Evolutionary conservation across 2,797 vertebrate species (phyloP).

Genomic region (Cossypha niveicapilla): DNA sequence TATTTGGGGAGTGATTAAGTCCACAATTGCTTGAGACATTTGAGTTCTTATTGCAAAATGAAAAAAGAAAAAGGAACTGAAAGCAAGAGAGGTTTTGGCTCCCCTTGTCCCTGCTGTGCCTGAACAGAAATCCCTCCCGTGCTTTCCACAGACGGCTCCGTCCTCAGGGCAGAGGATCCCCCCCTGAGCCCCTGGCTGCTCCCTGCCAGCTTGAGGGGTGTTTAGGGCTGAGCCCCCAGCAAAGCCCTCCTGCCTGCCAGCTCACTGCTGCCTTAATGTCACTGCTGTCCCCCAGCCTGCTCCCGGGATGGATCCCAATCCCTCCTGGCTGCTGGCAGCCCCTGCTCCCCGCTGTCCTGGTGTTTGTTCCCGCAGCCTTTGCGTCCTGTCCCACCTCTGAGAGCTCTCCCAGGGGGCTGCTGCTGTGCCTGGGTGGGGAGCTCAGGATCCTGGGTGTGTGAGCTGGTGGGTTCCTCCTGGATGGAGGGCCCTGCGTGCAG

Average conservation of each 20-base stretch:
- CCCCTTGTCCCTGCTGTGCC: not conserved
- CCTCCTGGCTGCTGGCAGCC: not conserved
- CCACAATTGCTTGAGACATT: slow-evolving; percentile 51
- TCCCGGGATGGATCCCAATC: not conserved
- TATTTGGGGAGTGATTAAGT: slow-evolving; percentile 42
- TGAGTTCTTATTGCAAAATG: slow-evolving; percentile 30
- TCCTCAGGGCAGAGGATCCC: not conserved
- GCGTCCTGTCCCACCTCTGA: not conserved
- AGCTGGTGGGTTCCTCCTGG: not conserved
- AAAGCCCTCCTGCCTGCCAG: not conserved
- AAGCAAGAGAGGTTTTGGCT: slow-evolving; percentile 33
- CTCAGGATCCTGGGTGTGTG: not conserved
- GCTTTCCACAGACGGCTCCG: not conserved
- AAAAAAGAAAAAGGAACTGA: slow-evolving; percentile 25
- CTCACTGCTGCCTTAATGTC: not conserved
- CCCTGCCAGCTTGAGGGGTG: not conserved
- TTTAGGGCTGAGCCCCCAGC: not conserved
- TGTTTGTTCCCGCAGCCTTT: fast-evolving
- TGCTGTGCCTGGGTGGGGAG: not conserved
- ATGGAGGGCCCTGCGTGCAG: fast-evolving
- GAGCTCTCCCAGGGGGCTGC: not conserved
- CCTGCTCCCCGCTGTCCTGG: fast-evolving
- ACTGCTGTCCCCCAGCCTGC: not conserved
- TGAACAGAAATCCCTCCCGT: not conserved
- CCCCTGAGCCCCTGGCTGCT: not conserved